A percentile compares a stretch with the other conserved stretches of the same genome.
These are phyloP conservation scores for Euplagia quadripunctaria DNA, from an alignment of 2,888 invertebrate species.

Conservation along the genomic window DNA sequence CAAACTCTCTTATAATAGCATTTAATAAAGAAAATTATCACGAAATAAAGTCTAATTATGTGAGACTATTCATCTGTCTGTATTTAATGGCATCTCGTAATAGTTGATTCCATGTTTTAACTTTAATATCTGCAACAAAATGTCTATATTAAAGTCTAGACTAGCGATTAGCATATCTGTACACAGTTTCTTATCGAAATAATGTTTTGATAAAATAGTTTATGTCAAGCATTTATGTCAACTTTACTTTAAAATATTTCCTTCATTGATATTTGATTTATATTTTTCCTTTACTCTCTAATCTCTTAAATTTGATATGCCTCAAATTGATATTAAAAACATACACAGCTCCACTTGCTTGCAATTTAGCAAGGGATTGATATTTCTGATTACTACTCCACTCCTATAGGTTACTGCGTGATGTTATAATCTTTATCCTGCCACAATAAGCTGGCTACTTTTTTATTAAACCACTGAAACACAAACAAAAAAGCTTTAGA, in stretches of 20 bases:
- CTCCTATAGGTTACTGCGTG: background rate
- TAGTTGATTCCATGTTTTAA: too few species aligned
- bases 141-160: constrained; percentile 1
- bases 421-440: background rate
- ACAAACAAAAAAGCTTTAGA: too few species aligned
- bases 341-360: background rate
- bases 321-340: too few species aligned
- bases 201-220: background rate
- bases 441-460: too few species aligned
- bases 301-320: too few species aligned
- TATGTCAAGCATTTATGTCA: background rate
- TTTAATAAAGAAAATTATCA: background rate
- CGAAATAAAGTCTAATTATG: background rate
- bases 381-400: background rate
- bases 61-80: too few species aligned
- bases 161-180: background rate
- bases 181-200: background rate
- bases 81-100: too few species aligned
- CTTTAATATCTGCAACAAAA: background rate
- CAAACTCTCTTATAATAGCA: background rate
- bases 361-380: background rate
- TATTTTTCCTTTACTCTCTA: background rate
- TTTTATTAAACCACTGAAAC: too few species aligned
- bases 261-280: background rate
- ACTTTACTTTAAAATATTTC: background rate